Base-by-base conservation (phyloP, 2,888 invertebrate species). In the Ochropleura leucogaster region DNA sequence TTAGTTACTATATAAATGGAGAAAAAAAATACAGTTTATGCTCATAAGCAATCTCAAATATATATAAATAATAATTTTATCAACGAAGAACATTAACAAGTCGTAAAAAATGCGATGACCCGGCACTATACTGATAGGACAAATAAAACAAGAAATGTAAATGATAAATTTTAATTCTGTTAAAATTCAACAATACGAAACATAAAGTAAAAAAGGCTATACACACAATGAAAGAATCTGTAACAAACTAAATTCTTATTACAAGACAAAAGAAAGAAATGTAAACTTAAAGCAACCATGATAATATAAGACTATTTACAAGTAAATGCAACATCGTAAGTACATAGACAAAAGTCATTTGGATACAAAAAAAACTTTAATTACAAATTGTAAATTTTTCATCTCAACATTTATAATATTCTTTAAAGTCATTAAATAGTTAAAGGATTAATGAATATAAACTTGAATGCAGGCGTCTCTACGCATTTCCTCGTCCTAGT, bases 111-210 rank as follows among this genome's bases (percentile, higher is more conserved):
- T 60, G 14, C 30, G 49, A 49, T 65, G 64, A 77, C 77, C 53
- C 49, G 57, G 14, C 42, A 55, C 42, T 12, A 40, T 40, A 59
- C 47, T 40, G 77, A 77, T 77, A 79, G 9, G 7, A 60, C 10
- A 68, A 86, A 83, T 81, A 68, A 87, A 87, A 87, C 70, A 68
- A 60, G 7, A 59, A 51, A 69, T 71, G 57, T 82, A 86, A 87
- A 86, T 84, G 80, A 88, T 91, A 90, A 0, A 92, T 93, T 95
- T 95, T 95, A 96, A 95, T 96, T 95, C 95, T 94, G 95, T 96
- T 96, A 96, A 96, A 94, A 93, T 94, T 96, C 95, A 96, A 96
- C 96, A 96, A 96, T 95, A 95, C 89, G 93, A 93, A 95, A 95
- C 92, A 88, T 92, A 94, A 30, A 89, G 91, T 90, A 90, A 93